Evolutionary conservation across 2,888 invertebrate species (phyloP), one percentile per base, ranked within the genome.

Genomic region (Cyrtodaria siliqua): DNA sequence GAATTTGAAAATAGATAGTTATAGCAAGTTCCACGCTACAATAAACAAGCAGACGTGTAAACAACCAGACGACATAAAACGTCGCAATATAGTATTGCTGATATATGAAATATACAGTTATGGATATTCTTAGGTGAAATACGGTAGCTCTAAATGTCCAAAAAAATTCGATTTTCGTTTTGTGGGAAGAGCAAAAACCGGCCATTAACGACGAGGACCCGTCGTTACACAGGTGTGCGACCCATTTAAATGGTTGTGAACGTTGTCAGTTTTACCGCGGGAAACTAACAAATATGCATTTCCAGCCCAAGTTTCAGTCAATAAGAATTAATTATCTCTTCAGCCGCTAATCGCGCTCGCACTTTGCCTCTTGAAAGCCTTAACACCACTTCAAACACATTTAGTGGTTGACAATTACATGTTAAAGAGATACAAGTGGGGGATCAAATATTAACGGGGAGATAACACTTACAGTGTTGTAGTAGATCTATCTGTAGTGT

Each of bases 221-320:
- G 66, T 55, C 61, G 55, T 55, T 29, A 49, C 56, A 66, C 73
- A 73, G 73, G 73, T 73, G 73, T 73, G 73, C 53, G 73, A 60
- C 66, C 66, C 61, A 73, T 61, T 73, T 67, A 55, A 73, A 67
- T 42, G 18, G 24, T 38, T 49, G 71, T 50, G 63, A 63, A 70
- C 49, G 44, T 40, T 63, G 70, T 50, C 70, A 52, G 38, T n/a
- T 63, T 24, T 40, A 61, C 49, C 63, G 57, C 63, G 71, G 71
- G 57, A 71, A 64, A 29, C 42, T 42, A 38, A 40, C 40, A 40
- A 18, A 47, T 44, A n/a, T 38, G n/a, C 59, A 57, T 40, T 59
- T 67, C 59, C 33, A 59, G 49, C 23, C 59, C 16, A 49, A 50
- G 38, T 18, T 50, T 38, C 24, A 40, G 57, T 38, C 23, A 50